Conservation (phyloP, 2,113 vertebrate genomes). For the Ochotona princeps region DNA sequence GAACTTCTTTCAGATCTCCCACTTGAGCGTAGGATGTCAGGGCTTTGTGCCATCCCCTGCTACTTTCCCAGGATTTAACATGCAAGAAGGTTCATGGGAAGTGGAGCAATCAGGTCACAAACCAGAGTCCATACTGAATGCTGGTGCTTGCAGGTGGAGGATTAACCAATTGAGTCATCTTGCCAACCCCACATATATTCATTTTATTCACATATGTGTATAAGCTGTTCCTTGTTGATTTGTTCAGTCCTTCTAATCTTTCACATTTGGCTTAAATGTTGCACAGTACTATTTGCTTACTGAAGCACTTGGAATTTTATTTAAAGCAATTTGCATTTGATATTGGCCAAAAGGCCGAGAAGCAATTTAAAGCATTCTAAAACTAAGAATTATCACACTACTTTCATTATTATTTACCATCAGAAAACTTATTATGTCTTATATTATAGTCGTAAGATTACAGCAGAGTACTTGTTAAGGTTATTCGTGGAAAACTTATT, state of each 20-base stretch:
- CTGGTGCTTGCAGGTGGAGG: too few relatives aligned
- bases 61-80: too few relatives aligned
- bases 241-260: background rate
- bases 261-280: background rate
- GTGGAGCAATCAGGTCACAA: too few relatives aligned
- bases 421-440: background rate
- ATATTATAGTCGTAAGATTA: background rate
- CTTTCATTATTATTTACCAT: background rate
- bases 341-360: too few relatives aligned
- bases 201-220: background rate
- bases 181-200: background rate
- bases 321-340: background rate
- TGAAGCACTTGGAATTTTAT: background rate
- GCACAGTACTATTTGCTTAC: background rate
- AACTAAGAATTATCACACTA: background rate
- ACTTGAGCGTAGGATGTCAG: too few relatives aligned
- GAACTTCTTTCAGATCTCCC: too few relatives aligned
- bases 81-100: too few relatives aligned
- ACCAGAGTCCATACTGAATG: too few relatives aligned
- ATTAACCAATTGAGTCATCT: too few relatives aligned
- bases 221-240: background rate
- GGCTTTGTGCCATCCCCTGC: too few relatives aligned
- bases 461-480: background rate
- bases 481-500: background rate
- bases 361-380: background rate